A percentile compares a stretch with the other conserved stretches of the same genome.
Conservation (phyloP, 2,113 vertebrate genomes). For the Cariama cristata region DNA sequence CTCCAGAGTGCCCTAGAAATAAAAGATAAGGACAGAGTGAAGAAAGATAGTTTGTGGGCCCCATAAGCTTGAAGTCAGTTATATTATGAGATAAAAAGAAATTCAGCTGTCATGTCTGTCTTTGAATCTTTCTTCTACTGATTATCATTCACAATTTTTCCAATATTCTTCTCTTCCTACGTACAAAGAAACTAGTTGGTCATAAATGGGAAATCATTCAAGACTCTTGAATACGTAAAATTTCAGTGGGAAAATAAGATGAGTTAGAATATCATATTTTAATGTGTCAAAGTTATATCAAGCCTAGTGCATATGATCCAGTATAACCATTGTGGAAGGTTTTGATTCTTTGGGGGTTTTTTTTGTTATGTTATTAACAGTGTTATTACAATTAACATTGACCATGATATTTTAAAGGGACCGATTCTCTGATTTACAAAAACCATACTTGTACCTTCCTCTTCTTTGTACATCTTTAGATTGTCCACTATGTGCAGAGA, state of each 20-base stretch:
- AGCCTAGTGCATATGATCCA: background rate
- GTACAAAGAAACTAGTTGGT: background rate
- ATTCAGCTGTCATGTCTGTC: background rate
- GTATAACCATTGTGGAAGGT: background rate
- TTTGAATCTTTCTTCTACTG: background rate
- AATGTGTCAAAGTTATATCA: background rate
- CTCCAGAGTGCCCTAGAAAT: background rate
- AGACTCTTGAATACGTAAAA: background rate
- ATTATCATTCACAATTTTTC: background rate
- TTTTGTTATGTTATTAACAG: background rate
- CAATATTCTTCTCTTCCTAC: background rate
- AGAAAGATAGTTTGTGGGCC: background rate
- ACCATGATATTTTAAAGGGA: background rate
- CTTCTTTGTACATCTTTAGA: background rate
- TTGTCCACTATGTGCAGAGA: background rate
- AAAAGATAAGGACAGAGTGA: background rate
- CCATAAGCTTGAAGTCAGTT: background rate
- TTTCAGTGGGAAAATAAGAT: background rate
- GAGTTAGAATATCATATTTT: background rate
- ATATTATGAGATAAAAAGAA: background rate
- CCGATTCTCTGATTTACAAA: background rate
- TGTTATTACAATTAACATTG: background rate
- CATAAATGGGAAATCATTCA: background rate
- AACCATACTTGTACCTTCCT: background rate
- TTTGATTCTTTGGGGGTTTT: background rate